A percentile compares a stretch with the other conserved stretches of the same genome.
These are phyloP conservation scores for Porites divaricata DNA, from an alignment of 92 coral and sea anemone species.

Conservation along the genomic window DNA sequence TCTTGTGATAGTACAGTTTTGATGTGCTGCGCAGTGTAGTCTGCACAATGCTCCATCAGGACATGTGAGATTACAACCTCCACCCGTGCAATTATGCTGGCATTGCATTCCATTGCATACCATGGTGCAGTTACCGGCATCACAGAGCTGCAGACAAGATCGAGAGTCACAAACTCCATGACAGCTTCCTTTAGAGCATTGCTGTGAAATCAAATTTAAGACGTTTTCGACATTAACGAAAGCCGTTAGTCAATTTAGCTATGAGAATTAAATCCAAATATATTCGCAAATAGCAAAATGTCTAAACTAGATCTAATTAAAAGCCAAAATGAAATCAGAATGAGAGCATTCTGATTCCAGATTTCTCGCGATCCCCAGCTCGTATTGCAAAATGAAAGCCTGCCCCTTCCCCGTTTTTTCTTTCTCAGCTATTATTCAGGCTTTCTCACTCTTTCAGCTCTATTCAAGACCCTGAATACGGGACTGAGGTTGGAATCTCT, in stretches of 20 bases:
- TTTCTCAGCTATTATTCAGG: too few relatives aligned
- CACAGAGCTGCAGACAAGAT: slow-evolving; percentile 32
- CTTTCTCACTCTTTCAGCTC: too few relatives aligned
- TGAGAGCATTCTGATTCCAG: too few relatives aligned
- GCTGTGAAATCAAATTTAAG: slow-evolving; percentile 5
- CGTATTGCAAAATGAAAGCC: too few relatives aligned
- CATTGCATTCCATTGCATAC: slow-evolving; percentile 33
- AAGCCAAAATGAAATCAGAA: too few relatives aligned
- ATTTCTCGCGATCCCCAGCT: too few relatives aligned
- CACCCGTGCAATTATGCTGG: slow-evolving; percentile 40
- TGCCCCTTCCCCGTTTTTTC: too few relatives aligned
- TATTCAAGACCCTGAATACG: too few relatives aligned
- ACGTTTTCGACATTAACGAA: not conserved
- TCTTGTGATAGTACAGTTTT: slow-evolving; percentile 19
- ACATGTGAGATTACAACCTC: slow-evolving; percentile 32
- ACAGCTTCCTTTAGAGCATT: slow-evolving; percentile 38
- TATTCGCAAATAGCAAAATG: too few relatives aligned
- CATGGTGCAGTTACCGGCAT: slow-evolving; percentile 29
- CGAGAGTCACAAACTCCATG: slow-evolving; percentile 16
- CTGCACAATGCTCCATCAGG: slow-evolving; percentile 4
- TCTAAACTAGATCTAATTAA: too few relatives aligned
- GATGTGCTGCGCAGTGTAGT: slow-evolving; percentile 24
- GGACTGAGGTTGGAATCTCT: too few relatives aligned
- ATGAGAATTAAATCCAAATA: not conserved
- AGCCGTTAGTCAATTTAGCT: not conserved